Evolutionary conservation across 2,888 invertebrate species (phyloP).

Genomic region (Chaetoderma sp.): DNA sequence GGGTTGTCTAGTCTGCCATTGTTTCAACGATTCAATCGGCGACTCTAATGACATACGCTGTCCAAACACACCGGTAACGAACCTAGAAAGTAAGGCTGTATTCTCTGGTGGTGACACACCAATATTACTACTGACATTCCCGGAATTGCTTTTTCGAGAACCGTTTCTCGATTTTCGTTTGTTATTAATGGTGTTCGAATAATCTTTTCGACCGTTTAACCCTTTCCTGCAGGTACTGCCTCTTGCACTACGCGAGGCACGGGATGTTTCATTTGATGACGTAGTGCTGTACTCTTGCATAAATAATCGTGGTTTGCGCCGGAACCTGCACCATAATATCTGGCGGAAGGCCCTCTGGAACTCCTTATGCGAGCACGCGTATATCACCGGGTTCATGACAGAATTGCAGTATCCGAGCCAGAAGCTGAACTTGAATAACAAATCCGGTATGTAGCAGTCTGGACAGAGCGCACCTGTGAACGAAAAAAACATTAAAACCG

Average conservation of each 20-base stretch:
- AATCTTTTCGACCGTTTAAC: background rate
- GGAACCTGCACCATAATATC: slow-evolving; percentile 67
- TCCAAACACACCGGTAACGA: background rate
- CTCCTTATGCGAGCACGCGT: slow-evolving; percentile 74
- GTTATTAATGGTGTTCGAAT: no score
- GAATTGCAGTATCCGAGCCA: slow-evolving; percentile 81
- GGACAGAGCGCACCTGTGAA: slow-evolving; percentile 72
- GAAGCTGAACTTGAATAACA: slow-evolving; percentile 76
- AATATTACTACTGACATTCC: no score
- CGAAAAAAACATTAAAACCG: slow-evolving; percentile 14
- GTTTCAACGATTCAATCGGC: background rate
- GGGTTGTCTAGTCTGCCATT: background rate
- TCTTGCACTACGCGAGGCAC: background rate
- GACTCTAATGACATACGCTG: background rate
- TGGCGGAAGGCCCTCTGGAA: slow-evolving; percentile 72
- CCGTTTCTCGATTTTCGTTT: background rate
- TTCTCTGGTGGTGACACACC: background rate
- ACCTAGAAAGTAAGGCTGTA: background rate
- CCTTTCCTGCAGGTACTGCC: background rate
- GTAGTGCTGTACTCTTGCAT: slow-evolving; percentile 17
- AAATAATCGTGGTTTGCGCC: slow-evolving; percentile 35
- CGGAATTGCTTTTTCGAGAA: no score
- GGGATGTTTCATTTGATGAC: slow-evolving; percentile 10
- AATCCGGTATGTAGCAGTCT: slow-evolving; percentile 69
- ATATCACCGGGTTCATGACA: slow-evolving; percentile 78